Conservation (phyloP, 2,888 invertebrate species). For the Cheilosia vulpina region DNA sequence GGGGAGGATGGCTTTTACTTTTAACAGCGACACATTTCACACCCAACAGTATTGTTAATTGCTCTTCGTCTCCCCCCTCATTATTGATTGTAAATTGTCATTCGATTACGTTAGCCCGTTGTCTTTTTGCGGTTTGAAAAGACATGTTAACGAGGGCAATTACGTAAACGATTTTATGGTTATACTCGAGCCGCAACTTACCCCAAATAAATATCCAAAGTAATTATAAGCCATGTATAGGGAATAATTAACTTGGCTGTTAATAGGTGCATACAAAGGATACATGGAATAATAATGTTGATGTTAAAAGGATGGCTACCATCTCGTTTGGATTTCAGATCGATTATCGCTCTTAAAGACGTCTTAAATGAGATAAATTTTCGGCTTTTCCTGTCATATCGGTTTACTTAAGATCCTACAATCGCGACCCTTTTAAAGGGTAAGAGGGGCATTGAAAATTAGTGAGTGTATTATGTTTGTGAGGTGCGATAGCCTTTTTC, state of each 20-base stretch:
- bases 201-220: slow-evolving; percentile 29
- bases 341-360: background rate
- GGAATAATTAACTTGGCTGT: slow-evolving; percentile 5
- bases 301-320: background rate
- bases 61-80: slow-evolving; percentile 23
- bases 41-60: slow-evolving; percentile 51
- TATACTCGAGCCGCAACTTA: slow-evolving; percentile 25
- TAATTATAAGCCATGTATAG: slow-evolving; percentile 27
- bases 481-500: too few species aligned
- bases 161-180: slow-evolving; percentile 53
- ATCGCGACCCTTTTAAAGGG: background rate
- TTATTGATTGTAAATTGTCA: slow-evolving; percentile 53
- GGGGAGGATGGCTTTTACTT: slow-evolving; percentile 3
- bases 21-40: slow-evolving; percentile 44
- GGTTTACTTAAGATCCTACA: background rate
- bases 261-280: background rate
- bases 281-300: background rate
- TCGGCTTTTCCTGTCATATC: background rate
- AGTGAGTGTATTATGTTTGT: background rate
- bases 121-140: slow-evolving; percentile 56
- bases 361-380: background rate
- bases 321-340: background rate
- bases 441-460: background rate
- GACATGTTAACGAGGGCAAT: slow-evolving; percentile 53
- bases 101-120: slow-evolving; percentile 49